Evolutionary conservation across 2,797 vertebrate species (phyloP).

Genomic region (Stomatorhinus walkeri): DNA sequence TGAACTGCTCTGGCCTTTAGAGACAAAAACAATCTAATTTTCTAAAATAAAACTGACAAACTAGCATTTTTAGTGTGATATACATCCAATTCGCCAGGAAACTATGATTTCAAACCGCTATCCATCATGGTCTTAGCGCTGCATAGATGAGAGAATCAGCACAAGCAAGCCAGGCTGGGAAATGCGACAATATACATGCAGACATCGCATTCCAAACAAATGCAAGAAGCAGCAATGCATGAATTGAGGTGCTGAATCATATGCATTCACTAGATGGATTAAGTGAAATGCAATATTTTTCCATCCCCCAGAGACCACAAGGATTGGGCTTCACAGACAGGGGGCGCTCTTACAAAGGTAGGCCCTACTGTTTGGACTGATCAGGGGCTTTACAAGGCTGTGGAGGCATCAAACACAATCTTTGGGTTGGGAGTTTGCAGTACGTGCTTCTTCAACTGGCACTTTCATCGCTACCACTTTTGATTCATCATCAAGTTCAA

Average conservation of each 20-base stretch:
- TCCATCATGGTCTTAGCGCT: background rate
- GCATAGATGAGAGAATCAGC: background rate
- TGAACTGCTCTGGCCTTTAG: background rate
- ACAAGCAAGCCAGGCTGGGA: background rate
- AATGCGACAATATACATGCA: background rate
- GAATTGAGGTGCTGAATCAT: background rate
- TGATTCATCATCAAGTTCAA: background rate
- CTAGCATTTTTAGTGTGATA: background rate
- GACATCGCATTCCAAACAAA: background rate
- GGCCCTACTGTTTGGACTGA: background rate
- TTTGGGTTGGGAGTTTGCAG: background rate
- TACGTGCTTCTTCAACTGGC: background rate
- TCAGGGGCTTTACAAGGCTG: background rate
- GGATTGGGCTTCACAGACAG: background rate
- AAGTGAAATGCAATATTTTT: background rate
- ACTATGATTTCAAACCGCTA: background rate
- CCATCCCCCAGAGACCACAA: background rate
- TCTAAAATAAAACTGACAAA: constrained; percentile 1
- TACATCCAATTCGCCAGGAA: background rate
- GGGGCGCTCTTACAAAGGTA: background rate
- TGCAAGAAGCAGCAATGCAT: background rate
- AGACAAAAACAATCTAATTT: background rate
- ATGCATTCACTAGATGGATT: background rate
- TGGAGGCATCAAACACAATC: background rate
- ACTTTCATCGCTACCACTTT: background rate